phyloP scores from a whole-genome alignment of 2,888 invertebrate species.

The Entomobrya proxima region DNA sequence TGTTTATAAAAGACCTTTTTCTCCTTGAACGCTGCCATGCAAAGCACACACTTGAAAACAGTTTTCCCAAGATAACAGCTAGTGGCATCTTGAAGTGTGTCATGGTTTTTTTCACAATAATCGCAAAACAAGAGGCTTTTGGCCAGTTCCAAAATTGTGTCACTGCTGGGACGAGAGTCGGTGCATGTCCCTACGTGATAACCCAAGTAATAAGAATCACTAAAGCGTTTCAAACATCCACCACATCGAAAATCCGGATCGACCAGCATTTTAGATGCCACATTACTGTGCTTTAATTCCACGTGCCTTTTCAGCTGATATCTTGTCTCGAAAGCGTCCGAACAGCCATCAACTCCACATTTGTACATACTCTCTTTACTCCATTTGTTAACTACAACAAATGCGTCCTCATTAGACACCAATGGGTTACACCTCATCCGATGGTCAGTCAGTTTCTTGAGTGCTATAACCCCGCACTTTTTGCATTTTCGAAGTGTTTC shows the following conservation, averaged over 20 bases:
- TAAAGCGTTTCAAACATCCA: conserved; percentile 16
- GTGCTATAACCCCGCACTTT: background rate
- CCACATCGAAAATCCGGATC: conserved; percentile 39
- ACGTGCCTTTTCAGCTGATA: background rate
- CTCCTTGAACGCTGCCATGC: background rate
- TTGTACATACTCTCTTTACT: background rate
- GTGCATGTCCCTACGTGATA: background rate
- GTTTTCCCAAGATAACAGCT: background rate
- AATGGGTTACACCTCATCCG: background rate
- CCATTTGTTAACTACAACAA: background rate
- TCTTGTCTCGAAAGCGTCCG: background rate
- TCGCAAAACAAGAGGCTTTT: conserved; percentile 2
- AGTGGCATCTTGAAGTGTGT: background rate
- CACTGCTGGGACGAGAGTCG: background rate
- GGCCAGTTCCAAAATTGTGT: conserved; percentile 28
- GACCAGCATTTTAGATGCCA: background rate
- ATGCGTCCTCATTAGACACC: background rate
- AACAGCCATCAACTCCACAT: background rate
- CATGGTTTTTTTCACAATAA: conserved; percentile 12
- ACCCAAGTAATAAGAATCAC: background rate
- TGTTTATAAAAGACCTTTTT: background rate
- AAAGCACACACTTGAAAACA: conserved; percentile 14
- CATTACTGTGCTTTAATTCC: background rate
- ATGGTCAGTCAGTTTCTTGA: conserved; percentile 2
- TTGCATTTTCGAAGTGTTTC: background rate